Evolutionary conservation across 2,113 vertebrate species (phyloP).

Genomic region (Peucedramus taeniatus): DNA sequence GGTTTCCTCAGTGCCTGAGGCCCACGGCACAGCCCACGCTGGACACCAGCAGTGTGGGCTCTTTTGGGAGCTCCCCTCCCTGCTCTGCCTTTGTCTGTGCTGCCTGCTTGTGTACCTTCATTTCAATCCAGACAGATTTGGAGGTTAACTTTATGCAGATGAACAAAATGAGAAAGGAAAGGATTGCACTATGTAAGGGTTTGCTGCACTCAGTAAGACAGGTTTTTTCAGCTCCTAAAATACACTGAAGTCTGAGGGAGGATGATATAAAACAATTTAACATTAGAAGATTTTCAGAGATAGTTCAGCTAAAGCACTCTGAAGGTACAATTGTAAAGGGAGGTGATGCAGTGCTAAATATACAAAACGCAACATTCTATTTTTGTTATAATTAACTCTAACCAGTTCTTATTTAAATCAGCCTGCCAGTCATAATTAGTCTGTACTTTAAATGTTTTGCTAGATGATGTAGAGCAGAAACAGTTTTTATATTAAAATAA

Average conservation of each 20-base stretch:
- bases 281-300: not conserved
- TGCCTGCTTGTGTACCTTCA: not conserved
- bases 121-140: not conserved
- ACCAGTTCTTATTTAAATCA: not conserved
- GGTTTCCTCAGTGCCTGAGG: not conserved
- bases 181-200: not conserved
- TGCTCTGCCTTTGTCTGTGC: not conserved
- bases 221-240: not conserved
- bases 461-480: not conserved
- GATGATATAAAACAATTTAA: not conserved
- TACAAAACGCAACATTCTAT: not conserved
- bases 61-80: not conserved
- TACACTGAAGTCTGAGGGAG: not conserved
- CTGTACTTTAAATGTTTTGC: not conserved
- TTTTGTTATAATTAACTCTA: not conserved
- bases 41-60: not conserved
- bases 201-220: not conserved
- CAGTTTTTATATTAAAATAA: not conserved
- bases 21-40: not conserved
- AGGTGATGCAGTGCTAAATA: not conserved
- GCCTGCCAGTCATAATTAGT: not conserved
- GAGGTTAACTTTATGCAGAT: not conserved
- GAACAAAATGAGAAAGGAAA: not conserved
- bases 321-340: not conserved
- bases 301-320: not conserved